Percentiles rank a stretch among this genome's conserved stretches.
Evolutionary conservation across 2,113 vertebrate genomes (phyloP).

Genomic region (Lamprologus sp.): DNA sequence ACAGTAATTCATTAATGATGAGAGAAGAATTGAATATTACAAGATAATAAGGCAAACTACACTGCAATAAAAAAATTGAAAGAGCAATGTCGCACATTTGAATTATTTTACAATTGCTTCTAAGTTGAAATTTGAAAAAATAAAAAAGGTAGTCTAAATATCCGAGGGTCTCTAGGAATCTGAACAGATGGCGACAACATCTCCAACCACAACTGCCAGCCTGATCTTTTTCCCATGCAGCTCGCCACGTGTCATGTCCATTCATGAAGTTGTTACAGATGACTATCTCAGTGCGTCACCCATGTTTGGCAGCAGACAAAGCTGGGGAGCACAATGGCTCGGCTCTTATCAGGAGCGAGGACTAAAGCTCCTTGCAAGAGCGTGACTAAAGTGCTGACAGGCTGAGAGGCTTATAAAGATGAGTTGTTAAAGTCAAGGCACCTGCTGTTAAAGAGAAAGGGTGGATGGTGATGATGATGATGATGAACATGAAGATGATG

Average conservation of each 20-base stretch:
- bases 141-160: background rate
- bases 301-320: conserved; percentile 11
- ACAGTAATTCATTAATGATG: background rate
- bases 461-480: background rate
- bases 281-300: conserved; percentile 25
- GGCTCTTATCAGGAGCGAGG: conserved; percentile 31
- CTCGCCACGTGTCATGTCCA: conserved; percentile 9
- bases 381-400: conserved; percentile 58
- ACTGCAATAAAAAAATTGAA: background rate
- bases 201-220: background rate
- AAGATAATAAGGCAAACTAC: background rate
- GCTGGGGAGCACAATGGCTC: conserved; percentile 12
- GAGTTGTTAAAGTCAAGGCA: conserved; percentile 48
- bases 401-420: conserved; percentile 48
- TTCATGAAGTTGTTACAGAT: conserved; percentile 47
- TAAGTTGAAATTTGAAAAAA: background rate
- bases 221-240: conserved; percentile 30
- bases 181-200: conserved; percentile 44
- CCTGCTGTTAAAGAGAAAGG: conserved; percentile 47
- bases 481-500: background rate
- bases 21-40: background rate
- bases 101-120: background rate
- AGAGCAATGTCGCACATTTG: accelerated
- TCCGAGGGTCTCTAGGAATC: background rate
- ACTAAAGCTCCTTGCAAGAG: conserved; percentile 48